These are phyloP conservation scores for Scaptomyza graminum DNA, from an alignment of 1,140 invertebrate genomes.

Conservation along the genomic window DNA sequence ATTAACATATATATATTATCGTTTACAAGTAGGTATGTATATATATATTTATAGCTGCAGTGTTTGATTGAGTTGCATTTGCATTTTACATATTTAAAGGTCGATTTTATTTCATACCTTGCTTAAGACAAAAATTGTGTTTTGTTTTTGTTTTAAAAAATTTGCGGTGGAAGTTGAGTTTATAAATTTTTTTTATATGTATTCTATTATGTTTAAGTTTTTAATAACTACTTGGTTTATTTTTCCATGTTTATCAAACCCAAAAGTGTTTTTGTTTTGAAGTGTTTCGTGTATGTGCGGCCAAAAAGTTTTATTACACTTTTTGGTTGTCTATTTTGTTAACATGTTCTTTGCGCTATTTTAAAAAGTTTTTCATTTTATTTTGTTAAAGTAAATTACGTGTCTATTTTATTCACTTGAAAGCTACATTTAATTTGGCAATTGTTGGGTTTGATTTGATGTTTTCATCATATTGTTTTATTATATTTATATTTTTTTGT, in stretches of 20 bases:
- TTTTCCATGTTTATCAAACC: constrained; percentile 66
- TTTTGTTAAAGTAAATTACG: constrained; percentile 73
- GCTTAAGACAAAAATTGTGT: constrained; percentile 80
- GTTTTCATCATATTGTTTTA: constrained; percentile 37
- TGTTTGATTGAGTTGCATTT: constrained; percentile 79
- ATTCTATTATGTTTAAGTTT: constrained; percentile 55
- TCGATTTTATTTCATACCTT: constrained; percentile 50
- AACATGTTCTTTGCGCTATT: constrained; percentile 40
- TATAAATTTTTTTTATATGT: constrained; percentile 63
- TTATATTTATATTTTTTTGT: constrained; percentile 20
- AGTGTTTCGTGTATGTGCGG: constrained; percentile 40
- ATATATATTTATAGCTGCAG: constrained; percentile 57
- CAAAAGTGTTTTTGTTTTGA: constrained; percentile 53
- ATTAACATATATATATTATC: constrained; percentile 31
- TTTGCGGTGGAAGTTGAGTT: constrained; percentile 81
- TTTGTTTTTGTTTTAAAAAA: constrained; percentile 65
- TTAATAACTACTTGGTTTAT: constrained; percentile 72
- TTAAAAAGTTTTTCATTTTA: constrained; percentile 56
- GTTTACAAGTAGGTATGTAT: constrained; percentile 56
- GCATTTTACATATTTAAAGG: constrained; percentile 72
- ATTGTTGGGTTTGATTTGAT: constrained; percentile 83
- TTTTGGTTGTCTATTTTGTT: constrained; percentile 37
- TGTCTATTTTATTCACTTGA: constrained; percentile 80
- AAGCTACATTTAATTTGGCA: constrained; percentile 84
- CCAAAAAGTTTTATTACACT: constrained; percentile 56